Conservation (phyloP, 2,797 vertebrate genomes). For the Picus viridis region DNA sequence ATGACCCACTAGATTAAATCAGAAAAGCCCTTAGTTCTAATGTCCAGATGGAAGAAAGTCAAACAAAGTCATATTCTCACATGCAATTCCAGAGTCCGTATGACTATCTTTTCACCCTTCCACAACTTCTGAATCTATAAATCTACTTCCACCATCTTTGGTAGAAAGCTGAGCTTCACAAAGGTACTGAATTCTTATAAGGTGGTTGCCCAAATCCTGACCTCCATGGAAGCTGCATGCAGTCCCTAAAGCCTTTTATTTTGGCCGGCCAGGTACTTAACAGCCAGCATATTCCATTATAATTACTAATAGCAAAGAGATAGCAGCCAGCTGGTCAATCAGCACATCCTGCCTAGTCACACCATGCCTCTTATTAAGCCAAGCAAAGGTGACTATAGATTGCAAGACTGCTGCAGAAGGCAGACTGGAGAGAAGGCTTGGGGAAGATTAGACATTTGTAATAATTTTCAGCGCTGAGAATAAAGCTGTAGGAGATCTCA, state of each 20-base stretch:
- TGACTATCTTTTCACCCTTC: background rate
- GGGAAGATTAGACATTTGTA: background rate
- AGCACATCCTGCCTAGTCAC: background rate
- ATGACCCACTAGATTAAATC: background rate
- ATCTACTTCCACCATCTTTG: background rate
- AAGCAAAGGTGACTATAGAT: background rate
- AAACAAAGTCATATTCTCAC: background rate
- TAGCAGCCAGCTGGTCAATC: background rate
- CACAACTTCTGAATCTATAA: background rate
- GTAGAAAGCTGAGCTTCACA: background rate
- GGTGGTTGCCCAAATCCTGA: background rate
- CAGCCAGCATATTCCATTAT: background rate
- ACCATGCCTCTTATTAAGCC: background rate
- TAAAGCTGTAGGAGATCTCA: background rate
- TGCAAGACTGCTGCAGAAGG: background rate
- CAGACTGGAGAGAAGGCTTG: background rate
- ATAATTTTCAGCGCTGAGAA: background rate
- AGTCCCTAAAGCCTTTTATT: background rate
- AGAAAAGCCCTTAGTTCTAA: background rate
- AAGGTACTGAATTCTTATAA: background rate
- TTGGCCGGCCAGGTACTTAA: background rate
- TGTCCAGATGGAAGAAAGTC: background rate
- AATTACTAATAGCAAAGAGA: background rate
- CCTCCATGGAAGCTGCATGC: background rate
- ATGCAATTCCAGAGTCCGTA: background rate